Evolutionary conservation across 2,113 vertebrate genomes (phyloP), one percentile per base, ranked within the genome.

Genomic region (Silurus glanis): DNA sequence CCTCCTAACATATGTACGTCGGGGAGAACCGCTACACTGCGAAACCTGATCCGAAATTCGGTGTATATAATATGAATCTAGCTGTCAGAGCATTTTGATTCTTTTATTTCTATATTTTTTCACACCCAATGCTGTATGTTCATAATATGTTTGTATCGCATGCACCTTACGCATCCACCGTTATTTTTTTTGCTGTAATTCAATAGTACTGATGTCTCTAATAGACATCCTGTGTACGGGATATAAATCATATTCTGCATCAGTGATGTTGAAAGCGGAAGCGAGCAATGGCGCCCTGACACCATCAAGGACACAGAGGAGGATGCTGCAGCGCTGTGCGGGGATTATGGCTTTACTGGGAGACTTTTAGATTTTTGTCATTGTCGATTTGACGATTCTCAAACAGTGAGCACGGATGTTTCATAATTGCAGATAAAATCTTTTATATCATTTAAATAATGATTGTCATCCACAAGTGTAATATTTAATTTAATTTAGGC

Each of bases 281-380:
- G 58, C 25, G 85, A 87, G 87, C 93, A 90, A 94, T 94, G 93
- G 91, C 93, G 94, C 89, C 93, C 93, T 94, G 93, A 87, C 92
- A 78, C 66, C 1, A 37, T 91, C 92, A 94, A 95, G 93, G 93
- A 75, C 93, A 90, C 56, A 71, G 88, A 74, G 21, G 76, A 61
- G 5, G 82, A 71, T 79, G 84, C 83, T 80, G 91, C 89, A 83
- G 90, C 88, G 89, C 86, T 80, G 23, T 19, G 28, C 19, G 13
- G 5, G 28, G 53, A 61, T 59, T 58, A 75, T n/a, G 23, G 74
- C n/a, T 76, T 55, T 7, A 76, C 7, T 14, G 25, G 23, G 74
- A 55, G 25, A 55, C 49, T 37, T 13, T 58, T 37, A 58, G 3
- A 58, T 80, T 37, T 47, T 72, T 72, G 25, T 47, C 16, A 3